phyloP scores from a whole-genome alignment of 2,888 invertebrate genomes.

The Notodonta dromedarius region DNA sequence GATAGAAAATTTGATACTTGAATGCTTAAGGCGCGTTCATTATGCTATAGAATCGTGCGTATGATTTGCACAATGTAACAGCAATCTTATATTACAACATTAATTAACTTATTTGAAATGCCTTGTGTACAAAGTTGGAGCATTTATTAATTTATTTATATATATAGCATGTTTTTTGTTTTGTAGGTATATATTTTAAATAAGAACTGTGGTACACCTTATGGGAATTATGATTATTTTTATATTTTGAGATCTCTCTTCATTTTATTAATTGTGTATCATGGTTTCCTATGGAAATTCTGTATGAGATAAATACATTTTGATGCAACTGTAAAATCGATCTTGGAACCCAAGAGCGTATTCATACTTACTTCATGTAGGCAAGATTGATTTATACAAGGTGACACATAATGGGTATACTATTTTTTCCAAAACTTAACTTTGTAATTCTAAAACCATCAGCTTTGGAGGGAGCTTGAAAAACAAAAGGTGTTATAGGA shows the following conservation, averaged over 20 bases:
- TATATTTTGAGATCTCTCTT: not conserved
- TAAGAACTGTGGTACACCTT: not conserved
- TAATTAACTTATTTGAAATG: not conserved
- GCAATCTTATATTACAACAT: not conserved
- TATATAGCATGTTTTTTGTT: not conserved
- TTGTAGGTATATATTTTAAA: not conserved
- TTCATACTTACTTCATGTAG: too few species aligned
- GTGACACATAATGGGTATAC: too few species aligned
- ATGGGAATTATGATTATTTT: not conserved
- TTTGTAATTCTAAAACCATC: too few species aligned
- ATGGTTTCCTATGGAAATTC: not conserved
- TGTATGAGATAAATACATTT: not conserved
- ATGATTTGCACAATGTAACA: slow-evolving; percentile 1
- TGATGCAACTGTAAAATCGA: too few species aligned
- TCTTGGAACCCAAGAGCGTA: too few species aligned
- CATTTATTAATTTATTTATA: not conserved
- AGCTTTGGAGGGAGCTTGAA: too few species aligned
- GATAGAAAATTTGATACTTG: not conserved
- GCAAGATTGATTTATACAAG: too few species aligned
- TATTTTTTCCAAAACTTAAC: too few species aligned
- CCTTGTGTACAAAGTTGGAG: not conserved
- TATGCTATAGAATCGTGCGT: slow-evolving; percentile 17
- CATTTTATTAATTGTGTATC: not conserved
- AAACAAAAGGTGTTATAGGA: too few species aligned
- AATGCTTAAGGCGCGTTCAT: slow-evolving; percentile 3